Conservation (phyloP, 2,797 vertebrate genomes). For the Fringilla coelebs region DNA sequence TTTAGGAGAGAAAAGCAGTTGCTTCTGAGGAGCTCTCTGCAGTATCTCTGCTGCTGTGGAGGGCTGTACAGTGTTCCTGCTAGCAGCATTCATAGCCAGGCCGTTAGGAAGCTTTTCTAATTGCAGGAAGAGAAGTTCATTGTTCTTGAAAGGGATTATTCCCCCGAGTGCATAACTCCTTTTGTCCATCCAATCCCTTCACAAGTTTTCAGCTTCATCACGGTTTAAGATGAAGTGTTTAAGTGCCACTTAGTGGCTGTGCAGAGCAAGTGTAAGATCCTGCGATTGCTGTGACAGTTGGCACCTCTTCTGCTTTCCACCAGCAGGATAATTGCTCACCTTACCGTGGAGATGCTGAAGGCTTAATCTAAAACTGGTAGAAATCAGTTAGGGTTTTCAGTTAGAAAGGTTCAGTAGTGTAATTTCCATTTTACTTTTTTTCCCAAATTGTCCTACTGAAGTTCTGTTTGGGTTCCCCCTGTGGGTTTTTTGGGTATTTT, state of each 20-base stretch:
- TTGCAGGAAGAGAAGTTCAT: not conserved
- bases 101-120: not conserved
- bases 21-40: not conserved
- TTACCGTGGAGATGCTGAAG: not conserved
- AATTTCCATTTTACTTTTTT: not conserved
- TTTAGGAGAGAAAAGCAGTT: not conserved
- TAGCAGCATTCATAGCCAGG: not conserved
- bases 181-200: accelerated
- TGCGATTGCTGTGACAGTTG: not conserved
- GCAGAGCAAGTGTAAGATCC: not conserved
- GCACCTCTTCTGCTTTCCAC: not conserved
- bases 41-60: not conserved
- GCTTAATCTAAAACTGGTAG: not conserved
- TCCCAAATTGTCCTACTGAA: not conserved
- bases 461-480: not conserved
- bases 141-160: not conserved
- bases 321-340: not conserved
- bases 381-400: not conserved
- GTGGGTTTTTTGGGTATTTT: not conserved
- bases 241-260: slow-evolving; percentile 47
- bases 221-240: not conserved
- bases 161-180: not conserved
- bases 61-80: not conserved
- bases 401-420: not conserved
- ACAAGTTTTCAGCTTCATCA: not conserved